These are phyloP conservation scores for Platynereis dumerilii DNA, from an alignment of 2,888 invertebrate species.

Conservation along the genomic window DNA sequence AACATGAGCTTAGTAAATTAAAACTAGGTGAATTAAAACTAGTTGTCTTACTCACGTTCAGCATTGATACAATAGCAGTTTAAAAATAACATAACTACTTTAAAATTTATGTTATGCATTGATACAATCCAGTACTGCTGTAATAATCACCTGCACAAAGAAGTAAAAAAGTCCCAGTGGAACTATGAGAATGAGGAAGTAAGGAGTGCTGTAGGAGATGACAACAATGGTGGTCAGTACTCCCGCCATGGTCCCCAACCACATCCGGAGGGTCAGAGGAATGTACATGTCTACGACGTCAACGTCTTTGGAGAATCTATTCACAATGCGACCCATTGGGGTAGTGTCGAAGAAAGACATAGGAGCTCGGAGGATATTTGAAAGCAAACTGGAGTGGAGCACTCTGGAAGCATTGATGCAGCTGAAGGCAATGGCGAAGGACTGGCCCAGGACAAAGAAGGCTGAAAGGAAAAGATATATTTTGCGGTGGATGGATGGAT, in stretches of 20 bases:
- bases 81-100: no score
- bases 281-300: conserved; percentile 46
- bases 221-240: conserved; percentile 48
- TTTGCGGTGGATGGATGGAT: no score
- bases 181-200: conserved; percentile 45
- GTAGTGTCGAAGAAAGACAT: conserved; percentile 54
- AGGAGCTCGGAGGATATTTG: conserved; percentile 48
- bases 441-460: conserved; percentile 28
- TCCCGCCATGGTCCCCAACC: conserved; percentile 41
- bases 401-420: conserved; percentile 29
- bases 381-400: conserved; percentile 32
- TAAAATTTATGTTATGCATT: no score
- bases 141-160: conserved; percentile 57
- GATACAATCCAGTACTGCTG: no score
- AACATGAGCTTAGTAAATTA: no score
- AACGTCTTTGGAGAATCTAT: conserved; percentile 52
- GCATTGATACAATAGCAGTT: no score
- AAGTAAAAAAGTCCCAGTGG: conserved; percentile 53
- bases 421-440: conserved; percentile 27
- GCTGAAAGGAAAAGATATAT: conserved; percentile 24
- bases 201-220: conserved; percentile 49
- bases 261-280: conserved; percentile 40
- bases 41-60: no score
- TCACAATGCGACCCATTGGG: conserved; percentile 52
- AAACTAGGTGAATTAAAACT: no score